Percentiles rank a stretch among this genome's conserved stretches.
Evolutionary conservation across 2,888 invertebrate species (phyloP).

Genomic region (Pheosia gnoma): DNA sequence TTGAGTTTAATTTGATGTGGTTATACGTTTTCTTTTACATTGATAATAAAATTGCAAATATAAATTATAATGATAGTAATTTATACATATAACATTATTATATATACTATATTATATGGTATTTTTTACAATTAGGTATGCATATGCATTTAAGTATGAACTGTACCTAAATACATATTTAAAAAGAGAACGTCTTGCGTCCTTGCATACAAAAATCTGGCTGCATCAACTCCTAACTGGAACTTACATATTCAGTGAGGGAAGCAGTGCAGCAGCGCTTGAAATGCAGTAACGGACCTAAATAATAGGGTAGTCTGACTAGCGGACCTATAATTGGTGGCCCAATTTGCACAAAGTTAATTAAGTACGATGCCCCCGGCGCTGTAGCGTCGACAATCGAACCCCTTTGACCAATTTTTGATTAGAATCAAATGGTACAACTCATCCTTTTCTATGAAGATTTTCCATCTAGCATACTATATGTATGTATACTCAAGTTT

Average conservation of each 20-base stretch:
- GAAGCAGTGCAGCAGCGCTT: conserved; percentile 9
- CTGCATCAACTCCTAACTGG: neutral
- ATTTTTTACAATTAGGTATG: too few relatives aligned
- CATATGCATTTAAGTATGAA: too few relatives aligned
- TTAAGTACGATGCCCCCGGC: conserved; percentile 14
- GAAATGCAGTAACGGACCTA: conserved; percentile 20
- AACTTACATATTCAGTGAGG: neutral
- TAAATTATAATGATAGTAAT: too few relatives aligned
- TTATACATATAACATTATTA: too few relatives aligned
- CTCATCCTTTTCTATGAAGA: neutral
- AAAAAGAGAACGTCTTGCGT: too few relatives aligned
- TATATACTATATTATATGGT: too few relatives aligned
- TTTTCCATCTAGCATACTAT: too few relatives aligned
- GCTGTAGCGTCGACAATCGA: conserved; percentile 6
- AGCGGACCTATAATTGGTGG: conserved; percentile 29
- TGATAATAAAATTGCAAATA: too few relatives aligned
- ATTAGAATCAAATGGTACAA: conserved; percentile 2
- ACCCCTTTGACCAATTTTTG: conserved; percentile 13
- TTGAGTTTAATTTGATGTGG: too few relatives aligned
- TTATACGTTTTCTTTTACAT: too few relatives aligned
- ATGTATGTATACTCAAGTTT: too few relatives aligned
- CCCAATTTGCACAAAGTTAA: conserved; percentile 24
- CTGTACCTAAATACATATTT: too few relatives aligned
- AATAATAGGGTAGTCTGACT: conserved; percentile 28
- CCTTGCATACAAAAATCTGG: conserved; percentile 8